These are phyloP conservation scores for Phoebastria nigripes DNA, from an alignment of 2,797 vertebrate species.

Conservation along the genomic window DNA sequence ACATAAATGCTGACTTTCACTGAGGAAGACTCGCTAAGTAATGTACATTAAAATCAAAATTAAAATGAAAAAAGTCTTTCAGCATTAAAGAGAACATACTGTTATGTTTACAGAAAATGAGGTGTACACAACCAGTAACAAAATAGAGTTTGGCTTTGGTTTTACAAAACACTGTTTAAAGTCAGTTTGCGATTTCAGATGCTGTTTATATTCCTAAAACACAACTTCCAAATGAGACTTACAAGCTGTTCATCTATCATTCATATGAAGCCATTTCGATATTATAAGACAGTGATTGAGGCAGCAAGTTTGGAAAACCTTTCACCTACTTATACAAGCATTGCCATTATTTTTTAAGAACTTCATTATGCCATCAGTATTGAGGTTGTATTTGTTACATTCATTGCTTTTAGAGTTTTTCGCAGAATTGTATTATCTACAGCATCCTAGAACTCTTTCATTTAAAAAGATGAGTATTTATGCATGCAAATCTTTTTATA, in stretches of 20 bases:
- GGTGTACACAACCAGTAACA: constrained; percentile 25
- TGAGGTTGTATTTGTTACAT: rapidly evolving
- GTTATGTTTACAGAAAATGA: constrained; percentile 43
- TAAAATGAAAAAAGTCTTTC: neutral
- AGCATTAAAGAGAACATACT: constrained; percentile 30
- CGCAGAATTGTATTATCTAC: rapidly evolving
- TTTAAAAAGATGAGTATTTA: neutral
- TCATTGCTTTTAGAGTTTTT: neutral
- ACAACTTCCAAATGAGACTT: neutral
- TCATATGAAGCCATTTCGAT: neutral
- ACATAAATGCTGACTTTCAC: neutral
- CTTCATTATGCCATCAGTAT: rapidly evolving
- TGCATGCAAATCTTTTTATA: too few relatives aligned
- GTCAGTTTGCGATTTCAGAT: constrained; percentile 51
- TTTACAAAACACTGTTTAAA: neutral
- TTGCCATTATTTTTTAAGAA: rapidly evolving
- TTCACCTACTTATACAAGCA: rapidly evolving
- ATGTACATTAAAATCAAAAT: constrained; percentile 38
- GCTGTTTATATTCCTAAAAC: constrained; percentile 49
- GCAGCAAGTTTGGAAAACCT: neutral
- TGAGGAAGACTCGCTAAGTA: neutral
- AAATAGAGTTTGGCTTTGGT: constrained; percentile 35
- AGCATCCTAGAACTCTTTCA: neutral
- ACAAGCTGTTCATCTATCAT: constrained; percentile 29
- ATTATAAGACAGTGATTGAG: neutral